These are phyloP conservation scores for Tylochromis polylepis DNA, from an alignment of 2,113 vertebrate species.

Conservation along the genomic window DNA sequence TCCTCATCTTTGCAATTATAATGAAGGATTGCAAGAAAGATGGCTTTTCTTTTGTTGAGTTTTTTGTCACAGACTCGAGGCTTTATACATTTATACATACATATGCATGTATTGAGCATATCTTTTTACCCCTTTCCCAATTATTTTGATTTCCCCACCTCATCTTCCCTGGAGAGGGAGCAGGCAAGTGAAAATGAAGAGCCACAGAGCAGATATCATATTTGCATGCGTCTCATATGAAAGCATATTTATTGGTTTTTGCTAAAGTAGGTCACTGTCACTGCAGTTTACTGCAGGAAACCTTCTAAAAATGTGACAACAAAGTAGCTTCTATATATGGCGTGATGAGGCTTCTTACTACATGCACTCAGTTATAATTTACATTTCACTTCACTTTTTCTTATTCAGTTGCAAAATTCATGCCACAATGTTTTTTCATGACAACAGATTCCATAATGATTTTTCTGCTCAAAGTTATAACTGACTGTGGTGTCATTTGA, in stretches of 20 bases:
- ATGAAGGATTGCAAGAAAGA: neutral
- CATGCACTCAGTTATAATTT: neutral
- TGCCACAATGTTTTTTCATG: neutral
- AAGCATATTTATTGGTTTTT: neutral
- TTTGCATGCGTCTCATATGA: constrained; percentile 7
- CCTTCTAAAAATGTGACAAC: neutral
- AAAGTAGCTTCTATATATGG: neutral
- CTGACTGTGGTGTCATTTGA: neutral
- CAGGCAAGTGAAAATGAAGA: neutral
- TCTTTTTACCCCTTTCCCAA: neutral
- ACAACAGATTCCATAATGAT: neutral
- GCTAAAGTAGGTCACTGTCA: constrained; percentile 47
- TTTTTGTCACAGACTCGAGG: neutral
- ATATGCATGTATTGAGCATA: neutral
- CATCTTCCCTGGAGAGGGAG: neutral
- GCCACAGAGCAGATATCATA: constrained; percentile 2
- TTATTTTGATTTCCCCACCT: constrained; percentile 20
- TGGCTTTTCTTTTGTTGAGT: neutral
- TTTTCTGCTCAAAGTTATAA: neutral
- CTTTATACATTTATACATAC: neutral
- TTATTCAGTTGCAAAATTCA: neutral
- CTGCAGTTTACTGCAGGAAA: neutral
- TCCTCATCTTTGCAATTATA: neutral
- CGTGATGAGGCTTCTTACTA: neutral
- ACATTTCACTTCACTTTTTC: neutral